Evolutionary conservation across 2,888 invertebrate genomes (phyloP).

Genomic region (Hemistola chrysoprasaria): DNA sequence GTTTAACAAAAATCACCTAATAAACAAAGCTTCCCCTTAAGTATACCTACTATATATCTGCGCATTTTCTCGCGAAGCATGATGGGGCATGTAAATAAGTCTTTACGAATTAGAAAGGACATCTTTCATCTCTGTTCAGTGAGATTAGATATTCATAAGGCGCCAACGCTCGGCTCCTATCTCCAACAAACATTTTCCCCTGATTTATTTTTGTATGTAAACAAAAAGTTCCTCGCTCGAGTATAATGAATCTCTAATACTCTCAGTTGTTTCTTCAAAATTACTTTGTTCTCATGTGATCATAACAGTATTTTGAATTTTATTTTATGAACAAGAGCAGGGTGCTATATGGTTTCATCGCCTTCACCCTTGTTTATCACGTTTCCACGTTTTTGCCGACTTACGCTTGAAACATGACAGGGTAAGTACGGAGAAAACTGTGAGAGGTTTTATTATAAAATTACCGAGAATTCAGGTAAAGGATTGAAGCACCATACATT

Average conservation of each 20-base stretch:
- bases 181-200: conserved; percentile 43
- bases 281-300: conserved; percentile 33
- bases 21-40: conserved; percentile 10
- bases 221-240: conserved; percentile 59
- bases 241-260: conserved; percentile 63
- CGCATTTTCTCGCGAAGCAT: conserved; percentile 39
- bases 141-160: conserved; percentile 73
- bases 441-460: too few species aligned
- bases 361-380: neutral
- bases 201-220: conserved; percentile 62
- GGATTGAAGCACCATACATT: too few species aligned
- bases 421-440: too few species aligned
- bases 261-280: conserved; percentile 29
- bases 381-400: too few species aligned
- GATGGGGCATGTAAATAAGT: conserved; percentile 61
- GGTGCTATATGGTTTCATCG: conserved; percentile 5
- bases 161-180: conserved; percentile 43
- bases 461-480: too few species aligned
- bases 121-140: conserved; percentile 67
- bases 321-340: conserved; percentile 15
- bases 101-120: conserved; percentile 61
- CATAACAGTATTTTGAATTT: conserved; percentile 30
- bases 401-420: too few species aligned
- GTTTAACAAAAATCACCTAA: too few species aligned
- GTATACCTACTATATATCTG: conserved; percentile 3